phyloP scores from a whole-genome alignment of 2,888 invertebrate genomes.

The Pilophorus perplexus region DNA sequence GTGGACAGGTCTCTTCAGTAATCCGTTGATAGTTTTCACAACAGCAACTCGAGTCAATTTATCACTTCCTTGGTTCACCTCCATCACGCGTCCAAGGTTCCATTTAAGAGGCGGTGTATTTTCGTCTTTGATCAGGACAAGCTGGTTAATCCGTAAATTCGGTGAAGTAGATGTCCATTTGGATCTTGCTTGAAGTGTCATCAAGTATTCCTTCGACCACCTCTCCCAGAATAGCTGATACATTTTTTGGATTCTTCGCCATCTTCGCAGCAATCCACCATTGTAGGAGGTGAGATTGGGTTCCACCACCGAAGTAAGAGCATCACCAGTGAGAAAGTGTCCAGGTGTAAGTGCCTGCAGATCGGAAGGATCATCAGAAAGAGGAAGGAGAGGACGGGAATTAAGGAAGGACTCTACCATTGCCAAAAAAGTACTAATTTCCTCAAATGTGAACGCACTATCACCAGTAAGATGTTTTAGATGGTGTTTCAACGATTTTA shows the following conservation, averaged over 20 bases:
- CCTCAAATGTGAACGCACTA: constrained; percentile 14
- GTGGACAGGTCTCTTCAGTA: too few relatives aligned
- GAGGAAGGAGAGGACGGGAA: too few relatives aligned
- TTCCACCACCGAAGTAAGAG: neutral
- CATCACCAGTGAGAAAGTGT: constrained; percentile 3
- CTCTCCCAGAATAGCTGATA: too few relatives aligned
- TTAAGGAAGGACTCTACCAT: too few relatives aligned
- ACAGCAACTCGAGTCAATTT: too few relatives aligned
- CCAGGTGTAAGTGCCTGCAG: too few relatives aligned
- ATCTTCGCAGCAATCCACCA: too few relatives aligned
- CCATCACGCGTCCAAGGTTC: neutral
- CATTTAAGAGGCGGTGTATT: too few relatives aligned
- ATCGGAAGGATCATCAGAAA: too few relatives aligned
- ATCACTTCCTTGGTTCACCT: neutral
- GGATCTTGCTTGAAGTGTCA: neutral
- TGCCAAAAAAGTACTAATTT: constrained; percentile 23
- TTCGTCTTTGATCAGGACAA: constrained; percentile 6
- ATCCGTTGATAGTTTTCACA: too few relatives aligned
- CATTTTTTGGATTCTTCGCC: too few relatives aligned
- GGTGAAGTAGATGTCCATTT: neutral
- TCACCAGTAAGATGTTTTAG: constrained; percentile 14
- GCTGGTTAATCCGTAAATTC: neutral
- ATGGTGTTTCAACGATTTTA: constrained; percentile 32
- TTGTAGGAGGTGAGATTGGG: neutral
- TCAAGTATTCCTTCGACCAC: too few relatives aligned